Evolutionary conservation across 2,113 vertebrate species (phyloP).

Genomic region (Azemiops feae): DNA sequence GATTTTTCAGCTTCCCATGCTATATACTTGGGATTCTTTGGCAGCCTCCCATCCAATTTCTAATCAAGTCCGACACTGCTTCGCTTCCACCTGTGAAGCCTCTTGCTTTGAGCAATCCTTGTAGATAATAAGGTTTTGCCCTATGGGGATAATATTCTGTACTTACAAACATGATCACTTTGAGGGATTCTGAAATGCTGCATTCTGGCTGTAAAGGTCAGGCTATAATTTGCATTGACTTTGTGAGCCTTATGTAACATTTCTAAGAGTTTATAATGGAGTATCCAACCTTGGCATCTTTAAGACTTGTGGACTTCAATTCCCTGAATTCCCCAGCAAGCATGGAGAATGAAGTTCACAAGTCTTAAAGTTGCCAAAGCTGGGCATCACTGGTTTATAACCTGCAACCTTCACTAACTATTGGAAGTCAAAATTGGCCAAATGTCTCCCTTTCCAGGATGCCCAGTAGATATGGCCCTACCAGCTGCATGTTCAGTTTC

Average conservation of each 20-base stretch:
- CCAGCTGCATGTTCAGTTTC: background rate
- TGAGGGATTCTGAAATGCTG: background rate
- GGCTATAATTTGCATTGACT: background rate
- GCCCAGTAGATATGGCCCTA: background rate
- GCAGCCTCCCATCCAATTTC: background rate
- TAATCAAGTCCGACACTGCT: background rate
- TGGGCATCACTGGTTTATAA: background rate
- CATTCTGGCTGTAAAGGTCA: background rate
- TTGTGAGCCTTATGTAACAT: background rate
- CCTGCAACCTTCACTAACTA: background rate
- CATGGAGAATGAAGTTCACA: background rate
- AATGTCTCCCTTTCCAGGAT: background rate
- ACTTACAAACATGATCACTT: background rate
- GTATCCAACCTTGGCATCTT: background rate
- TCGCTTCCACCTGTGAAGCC: background rate
- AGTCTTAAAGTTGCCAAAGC: background rate
- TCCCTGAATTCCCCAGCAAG: background rate
- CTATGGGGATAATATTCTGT: background rate
- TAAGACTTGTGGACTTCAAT: background rate
- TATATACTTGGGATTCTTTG: background rate
- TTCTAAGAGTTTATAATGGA: background rate
- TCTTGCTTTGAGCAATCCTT: background rate
- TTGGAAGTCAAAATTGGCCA: background rate
- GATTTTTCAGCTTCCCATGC: background rate
- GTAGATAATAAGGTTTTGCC: background rate